Evolutionary conservation across 1,140 invertebrate species (phyloP).

Genomic region (Euwallacea fornicatus): DNA sequence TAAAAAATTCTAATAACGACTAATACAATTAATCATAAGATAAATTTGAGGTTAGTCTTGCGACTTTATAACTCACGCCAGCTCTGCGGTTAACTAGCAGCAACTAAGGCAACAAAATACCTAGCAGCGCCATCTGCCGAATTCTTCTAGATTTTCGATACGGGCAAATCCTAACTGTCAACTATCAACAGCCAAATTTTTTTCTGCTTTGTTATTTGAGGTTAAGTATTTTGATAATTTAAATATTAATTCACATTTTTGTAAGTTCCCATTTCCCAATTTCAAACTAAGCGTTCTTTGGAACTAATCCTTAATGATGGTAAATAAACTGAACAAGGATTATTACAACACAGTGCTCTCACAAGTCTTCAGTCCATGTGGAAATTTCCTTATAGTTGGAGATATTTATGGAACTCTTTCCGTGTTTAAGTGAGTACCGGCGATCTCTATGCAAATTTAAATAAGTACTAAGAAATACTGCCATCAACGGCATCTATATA

Average conservation of each 20-base stretch:
- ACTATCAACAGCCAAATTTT: background rate
- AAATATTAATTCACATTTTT: background rate
- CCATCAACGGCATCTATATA: background rate
- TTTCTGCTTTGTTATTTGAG: background rate
- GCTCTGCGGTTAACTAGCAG: too few species aligned
- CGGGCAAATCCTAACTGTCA: too few species aligned
- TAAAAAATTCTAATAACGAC: too few species aligned
- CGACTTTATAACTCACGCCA: too few species aligned
- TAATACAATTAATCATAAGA: too few species aligned
- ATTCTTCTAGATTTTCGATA: too few species aligned
- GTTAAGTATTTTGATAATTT: background rate
- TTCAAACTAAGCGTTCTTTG: background rate
- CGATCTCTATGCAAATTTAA: too few species aligned
- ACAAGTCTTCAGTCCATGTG: slow-evolving; percentile 80
- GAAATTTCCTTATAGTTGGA: slow-evolving; percentile 77
- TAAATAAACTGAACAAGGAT: slow-evolving; percentile 55
- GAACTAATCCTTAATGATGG: slow-evolving; percentile 30
- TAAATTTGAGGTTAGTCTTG: too few species aligned
- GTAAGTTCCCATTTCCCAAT: background rate
- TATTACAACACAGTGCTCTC: slow-evolving; percentile 78
- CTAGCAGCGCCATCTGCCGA: too few species aligned
- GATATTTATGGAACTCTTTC: slow-evolving; percentile 84
- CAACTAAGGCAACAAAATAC: too few species aligned
- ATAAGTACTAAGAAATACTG: background rate
- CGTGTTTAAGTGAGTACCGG: slow-evolving; percentile 73